A percentile compares a stretch with the other conserved stretches of the same genome.
phyloP scores from a whole-genome alignment of 2,888 invertebrate genomes.

The Nymphalis polychloros region DNA sequence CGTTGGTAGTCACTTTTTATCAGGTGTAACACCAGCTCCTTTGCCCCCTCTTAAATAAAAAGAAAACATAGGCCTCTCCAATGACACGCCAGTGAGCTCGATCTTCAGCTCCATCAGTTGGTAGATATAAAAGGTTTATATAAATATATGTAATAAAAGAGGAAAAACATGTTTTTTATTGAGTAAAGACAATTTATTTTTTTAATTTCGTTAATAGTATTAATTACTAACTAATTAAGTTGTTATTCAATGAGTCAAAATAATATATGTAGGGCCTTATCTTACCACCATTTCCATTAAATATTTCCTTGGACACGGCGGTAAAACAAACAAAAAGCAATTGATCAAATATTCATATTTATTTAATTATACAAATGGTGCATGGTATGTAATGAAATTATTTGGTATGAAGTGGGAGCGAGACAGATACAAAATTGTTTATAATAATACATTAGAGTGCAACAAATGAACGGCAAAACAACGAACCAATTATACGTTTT shows the following conservation, averaged over 20 bases:
- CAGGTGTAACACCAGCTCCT: too few relatives aligned
- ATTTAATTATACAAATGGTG: constrained; percentile 31
- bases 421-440: not conserved
- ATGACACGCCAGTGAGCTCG: too few relatives aligned
- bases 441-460: too few relatives aligned
- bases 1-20: too few relatives aligned
- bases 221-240: not conserved
- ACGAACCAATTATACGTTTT: too few relatives aligned
- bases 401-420: constrained; percentile 10
- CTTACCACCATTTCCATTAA: constrained; percentile 8
- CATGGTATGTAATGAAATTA: constrained; percentile 19
- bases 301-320: constrained; percentile 19
- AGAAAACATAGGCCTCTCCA: too few relatives aligned
- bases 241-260: not conserved
- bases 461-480: too few relatives aligned
- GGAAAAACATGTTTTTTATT: not conserved
- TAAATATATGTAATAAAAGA: too few relatives aligned
- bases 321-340: constrained; percentile 21
- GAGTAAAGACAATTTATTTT: not conserved
- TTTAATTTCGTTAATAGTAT: not conserved
- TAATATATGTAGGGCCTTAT: constrained; percentile 14
- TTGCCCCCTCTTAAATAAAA: too few relatives aligned
- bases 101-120: too few relatives aligned
- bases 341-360: constrained; percentile 26
- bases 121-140: too few relatives aligned